Evolutionary conservation across 2,113 vertebrate genomes (phyloP), one percentile per base, ranked within the genome.

Genomic region (Athene cunicularia): DNA sequence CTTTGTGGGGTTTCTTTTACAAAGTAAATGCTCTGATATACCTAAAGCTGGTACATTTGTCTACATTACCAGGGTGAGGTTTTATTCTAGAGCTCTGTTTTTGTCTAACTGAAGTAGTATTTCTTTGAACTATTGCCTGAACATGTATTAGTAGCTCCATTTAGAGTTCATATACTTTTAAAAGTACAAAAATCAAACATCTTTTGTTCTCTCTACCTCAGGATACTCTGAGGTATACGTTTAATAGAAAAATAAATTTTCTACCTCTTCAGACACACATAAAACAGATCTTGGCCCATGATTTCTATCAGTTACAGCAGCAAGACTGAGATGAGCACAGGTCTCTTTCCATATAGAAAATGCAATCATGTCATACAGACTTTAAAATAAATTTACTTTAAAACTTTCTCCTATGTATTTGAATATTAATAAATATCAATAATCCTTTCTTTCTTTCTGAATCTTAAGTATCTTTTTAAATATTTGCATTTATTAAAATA

Each of bases 401-500:
- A 60, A 76, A 89, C 9, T 37, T 67, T 58, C 30, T 74, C 7
- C 28, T 49, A 8, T 26, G 6, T 27, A 64, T 92, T 92, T 79
- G 26, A 35, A 52, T 75, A 64, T 56, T 95, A 88, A 75, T 47
- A 66, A 30, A 55, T 11, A 55, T 67, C 71, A 58, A 81, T 68
- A 95, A 77, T 67, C 20, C 47, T 87, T 73, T 87, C n/a, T 89
- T 93, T 70, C 47, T 74, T 79, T 91, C 45, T 52, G 47, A 93
- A 82, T 95, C 73, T 58, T 41, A 75, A 67, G 14, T 86, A 67
- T 52, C 52, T 79, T 81, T 90, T 30, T 92, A 94, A 94, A 88
- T 66, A 91, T 73, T 96, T 92, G 39, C 4, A 70, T 95, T 92
- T 77, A 95, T 91, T 95, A 87, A 92, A 92, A 89, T 45, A 22